A percentile compares a stretch with the other conserved stretches of the same genome.
These are phyloP conservation scores for Hipposideros larvatus DNA, from an alignment of 2,797 vertebrate species.

Conservation along the genomic window DNA sequence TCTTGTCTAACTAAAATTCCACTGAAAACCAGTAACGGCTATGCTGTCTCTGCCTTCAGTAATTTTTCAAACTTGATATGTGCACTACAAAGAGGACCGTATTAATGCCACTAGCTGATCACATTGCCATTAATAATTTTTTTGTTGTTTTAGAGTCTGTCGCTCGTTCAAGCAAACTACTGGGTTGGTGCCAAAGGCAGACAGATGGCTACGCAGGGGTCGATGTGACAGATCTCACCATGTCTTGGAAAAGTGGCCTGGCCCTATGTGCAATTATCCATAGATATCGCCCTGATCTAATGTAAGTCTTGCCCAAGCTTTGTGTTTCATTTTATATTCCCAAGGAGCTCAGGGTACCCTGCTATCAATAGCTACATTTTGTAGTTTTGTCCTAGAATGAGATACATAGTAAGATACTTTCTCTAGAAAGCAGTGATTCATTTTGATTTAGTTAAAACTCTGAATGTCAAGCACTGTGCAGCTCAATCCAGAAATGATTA, in stretches of 20 bases:
- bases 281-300: constrained; percentile 97
- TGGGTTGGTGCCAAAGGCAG: constrained; percentile 98
- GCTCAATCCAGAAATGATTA: not conserved
- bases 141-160: constrained; percentile 92
- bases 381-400: not conserved
- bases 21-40: not conserved
- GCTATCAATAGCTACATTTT: not conserved
- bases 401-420: not conserved
- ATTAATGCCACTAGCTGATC: not conserved
- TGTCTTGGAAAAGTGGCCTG: constrained; percentile 98
- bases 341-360: not conserved
- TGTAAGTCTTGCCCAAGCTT: constrained; percentile 91
- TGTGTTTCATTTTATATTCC: not conserved
- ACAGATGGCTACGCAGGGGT: constrained; percentile 96
- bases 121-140: not conserved
- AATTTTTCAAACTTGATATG: not conserved
- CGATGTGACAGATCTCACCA: constrained; percentile 95
- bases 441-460: constrained; percentile 27
- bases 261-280: constrained; percentile 98
- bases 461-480: not conserved
- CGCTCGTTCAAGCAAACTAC: constrained; percentile 96
- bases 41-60: not conserved
- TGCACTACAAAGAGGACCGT: not conserved
- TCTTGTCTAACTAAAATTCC: not conserved
- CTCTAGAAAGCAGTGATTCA: not conserved